Percentiles rank a stretch among this genome's conserved stretches.
Evolutionary conservation across 2,888 invertebrate species (phyloP).

Genomic region (Myathropa florea): DNA sequence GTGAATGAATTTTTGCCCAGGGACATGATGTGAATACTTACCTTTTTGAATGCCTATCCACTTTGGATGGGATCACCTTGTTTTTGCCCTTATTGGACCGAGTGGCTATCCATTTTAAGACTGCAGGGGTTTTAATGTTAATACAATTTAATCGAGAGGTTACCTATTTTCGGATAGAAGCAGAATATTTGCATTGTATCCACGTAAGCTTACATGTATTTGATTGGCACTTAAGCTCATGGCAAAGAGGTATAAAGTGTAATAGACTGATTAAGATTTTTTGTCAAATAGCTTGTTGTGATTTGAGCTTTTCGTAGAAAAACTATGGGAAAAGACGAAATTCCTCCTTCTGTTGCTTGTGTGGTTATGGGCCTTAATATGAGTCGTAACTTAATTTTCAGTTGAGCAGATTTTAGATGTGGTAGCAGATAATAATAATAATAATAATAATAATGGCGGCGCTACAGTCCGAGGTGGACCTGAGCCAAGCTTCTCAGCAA

Average conservation of each 20-base stretch:
- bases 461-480: too few relatives aligned
- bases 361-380: too few relatives aligned
- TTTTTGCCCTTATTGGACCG: neutral
- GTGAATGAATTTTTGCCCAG: constrained; percentile 37
- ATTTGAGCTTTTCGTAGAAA: neutral
- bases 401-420: too few relatives aligned
- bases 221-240: neutral
- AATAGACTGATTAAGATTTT: neutral
- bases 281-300: neutral
- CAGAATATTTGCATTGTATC: constrained; percentile 10
- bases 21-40: constrained; percentile 38
- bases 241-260: neutral
- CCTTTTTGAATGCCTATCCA: neutral
- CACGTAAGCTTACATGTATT: constrained; percentile 16
- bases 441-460: too few relatives aligned
- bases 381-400: too few relatives aligned
- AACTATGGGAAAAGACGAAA: too few relatives aligned
- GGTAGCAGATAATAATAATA: too few relatives aligned
- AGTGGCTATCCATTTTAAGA: neutral
- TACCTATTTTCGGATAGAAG: neutral
- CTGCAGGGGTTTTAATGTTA: neutral
- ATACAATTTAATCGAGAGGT: neutral
- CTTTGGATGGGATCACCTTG: constrained; percentile 22
- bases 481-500: too few relatives aligned
- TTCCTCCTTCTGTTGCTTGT: too few relatives aligned